Evolutionary conservation across 2,888 invertebrate genomes (phyloP), one percentile per base, ranked within the genome.

Genomic region (Isoperla grammatica): DNA sequence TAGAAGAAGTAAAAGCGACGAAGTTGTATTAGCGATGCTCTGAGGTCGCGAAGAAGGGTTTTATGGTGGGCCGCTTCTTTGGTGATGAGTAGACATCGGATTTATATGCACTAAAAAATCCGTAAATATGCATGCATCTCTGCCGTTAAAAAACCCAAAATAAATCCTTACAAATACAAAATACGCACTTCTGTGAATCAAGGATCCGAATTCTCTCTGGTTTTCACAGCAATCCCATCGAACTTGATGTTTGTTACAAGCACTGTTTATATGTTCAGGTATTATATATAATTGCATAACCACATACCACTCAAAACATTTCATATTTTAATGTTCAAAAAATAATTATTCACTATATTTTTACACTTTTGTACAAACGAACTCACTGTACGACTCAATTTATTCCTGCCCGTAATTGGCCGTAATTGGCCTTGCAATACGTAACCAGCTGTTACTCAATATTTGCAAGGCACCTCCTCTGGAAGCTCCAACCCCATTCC

Each of bases 51-150:
- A n/a, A n/a, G n/a, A n/a, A n/a, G n/a, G n/a, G n/a, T n/a, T n/a
- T n/a, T n/a, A n/a, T n/a, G n/a, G n/a, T n/a, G n/a, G n/a, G n/a
- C n/a, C n/a, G n/a, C n/a, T n/a, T n/a, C n/a, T n/a, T n/a, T n/a
- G n/a, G n/a, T n/a, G n/a, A n/a, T n/a, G n/a, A 53, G 2, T 53
- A 39, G 53, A 53, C 37, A 15, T 13, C 15, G 39, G 53, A 53
- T 39, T 15, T 12, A 15, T 39, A 53, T 53, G 53, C 53, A 53
- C 11, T 15, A 9, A 20, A 35, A 37, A 53, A 39, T 12, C 2
- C 13, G 2, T 2, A 39, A 49, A 49, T 20, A 53, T 39, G 53
- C 53, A 53, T 29, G 29, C 29, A 29, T 29, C 8, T 29, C 4
- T 29, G 29, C 29, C 29, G 8, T 29, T 4, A 29, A 29, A 29